A percentile compares a stretch with the other conserved stretches of the same genome.
Evolutionary conservation across 2,797 vertebrate species (phyloP).

Genomic region (Argentina silus): DNA sequence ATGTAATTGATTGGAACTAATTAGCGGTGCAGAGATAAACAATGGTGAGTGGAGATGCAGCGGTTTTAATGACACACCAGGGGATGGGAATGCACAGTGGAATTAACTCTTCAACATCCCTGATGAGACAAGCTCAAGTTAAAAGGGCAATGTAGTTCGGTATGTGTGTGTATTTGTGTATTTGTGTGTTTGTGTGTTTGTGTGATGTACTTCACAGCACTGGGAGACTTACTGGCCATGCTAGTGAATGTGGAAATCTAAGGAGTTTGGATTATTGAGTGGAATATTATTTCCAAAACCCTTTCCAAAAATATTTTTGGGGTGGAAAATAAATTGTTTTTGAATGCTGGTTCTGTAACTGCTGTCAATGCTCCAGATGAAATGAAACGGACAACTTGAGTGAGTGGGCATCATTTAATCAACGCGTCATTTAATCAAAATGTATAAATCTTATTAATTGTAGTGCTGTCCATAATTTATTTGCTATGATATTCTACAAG

Average conservation of each 20-base stretch:
- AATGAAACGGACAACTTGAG: not conserved
- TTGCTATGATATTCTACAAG: too few species aligned
- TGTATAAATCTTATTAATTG: too few species aligned
- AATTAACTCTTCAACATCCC: constrained; percentile 4
- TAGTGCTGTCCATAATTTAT: too few species aligned
- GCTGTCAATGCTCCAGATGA: not conserved
- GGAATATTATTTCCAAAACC: constrained; percentile 34
- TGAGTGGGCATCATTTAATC: not conserved
- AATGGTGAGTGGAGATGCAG: constrained; percentile 33
- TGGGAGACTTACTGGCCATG: not conserved
- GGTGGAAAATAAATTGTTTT: not conserved
- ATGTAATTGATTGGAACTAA: constrained; percentile 40
- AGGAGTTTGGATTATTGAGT: not conserved
- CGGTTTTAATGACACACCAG: constrained; percentile 35
- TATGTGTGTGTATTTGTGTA: not conserved
- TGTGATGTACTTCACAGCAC: not conserved
- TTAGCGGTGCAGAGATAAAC: constrained; percentile 38
- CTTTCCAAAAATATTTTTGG: not conserved
- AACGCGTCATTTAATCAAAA: too few species aligned
- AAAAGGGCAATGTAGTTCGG: not conserved
- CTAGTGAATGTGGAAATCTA: not conserved
- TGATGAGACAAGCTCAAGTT: not conserved
- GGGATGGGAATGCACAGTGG: constrained; percentile 6
- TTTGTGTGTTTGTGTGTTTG: not conserved
- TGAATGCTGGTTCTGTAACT: not conserved